phyloP scores from a whole-genome alignment of 2,888 invertebrate species.

The Caenorhabditis auriculariae region DNA sequence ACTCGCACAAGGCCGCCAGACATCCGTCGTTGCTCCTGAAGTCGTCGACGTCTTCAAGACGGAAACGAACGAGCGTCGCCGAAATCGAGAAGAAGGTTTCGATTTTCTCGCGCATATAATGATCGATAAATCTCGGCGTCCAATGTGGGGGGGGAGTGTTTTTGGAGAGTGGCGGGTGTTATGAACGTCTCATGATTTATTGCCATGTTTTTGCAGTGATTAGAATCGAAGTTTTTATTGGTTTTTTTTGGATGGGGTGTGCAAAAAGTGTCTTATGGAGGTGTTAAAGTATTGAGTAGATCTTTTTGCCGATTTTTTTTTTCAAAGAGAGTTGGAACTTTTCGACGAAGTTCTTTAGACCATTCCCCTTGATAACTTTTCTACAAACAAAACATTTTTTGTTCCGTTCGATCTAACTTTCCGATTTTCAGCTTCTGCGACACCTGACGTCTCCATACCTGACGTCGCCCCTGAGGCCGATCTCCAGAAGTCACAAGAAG shows the following conservation, averaged over 20 bases:
- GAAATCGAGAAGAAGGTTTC: constrained; percentile 41
- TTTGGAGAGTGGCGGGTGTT: no score
- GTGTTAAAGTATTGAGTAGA: no score
- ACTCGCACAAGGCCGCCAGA: constrained; percentile 3
- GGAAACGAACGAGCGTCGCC: constrained; percentile 21
- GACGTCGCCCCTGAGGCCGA: constrained; percentile 43
- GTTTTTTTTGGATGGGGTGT: not conserved
- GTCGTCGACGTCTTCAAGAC: not conserved
- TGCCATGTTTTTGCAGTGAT: no score
- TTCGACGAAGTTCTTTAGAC: no score
- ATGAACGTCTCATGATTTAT: no score
- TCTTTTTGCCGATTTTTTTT: no score
- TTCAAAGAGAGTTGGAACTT: no score
- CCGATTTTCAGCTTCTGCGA: constrained; percentile 53
- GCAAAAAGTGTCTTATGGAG: no score
- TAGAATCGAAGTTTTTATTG: not conserved
- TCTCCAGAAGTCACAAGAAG: constrained; percentile 25
- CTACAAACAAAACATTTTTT: no score
- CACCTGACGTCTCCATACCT: constrained; percentile 55
- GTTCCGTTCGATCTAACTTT: not conserved
- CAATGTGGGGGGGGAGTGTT: no score
- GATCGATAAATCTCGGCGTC: not conserved
- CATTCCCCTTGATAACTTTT: no score
- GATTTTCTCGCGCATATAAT: not conserved
- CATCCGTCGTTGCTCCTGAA: not conserved